Evolutionary conservation across 2,797 vertebrate genomes (phyloP).

Genomic region (Sebastes itinus): DNA sequence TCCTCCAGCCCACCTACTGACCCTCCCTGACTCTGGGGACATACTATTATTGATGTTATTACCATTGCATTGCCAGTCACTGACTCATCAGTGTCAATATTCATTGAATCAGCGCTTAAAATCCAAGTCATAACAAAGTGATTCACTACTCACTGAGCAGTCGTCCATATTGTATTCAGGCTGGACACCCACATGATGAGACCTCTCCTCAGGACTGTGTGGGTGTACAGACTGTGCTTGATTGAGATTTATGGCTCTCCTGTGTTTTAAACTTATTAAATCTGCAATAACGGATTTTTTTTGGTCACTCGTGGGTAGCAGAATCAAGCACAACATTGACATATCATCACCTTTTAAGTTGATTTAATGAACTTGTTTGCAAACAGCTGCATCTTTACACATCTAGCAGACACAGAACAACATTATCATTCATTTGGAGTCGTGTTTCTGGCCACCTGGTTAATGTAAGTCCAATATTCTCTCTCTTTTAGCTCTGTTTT

Average conservation of each 20-base stretch:
- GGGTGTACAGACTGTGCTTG: background rate
- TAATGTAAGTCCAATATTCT: background rate
- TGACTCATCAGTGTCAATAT: constrained; percentile 23
- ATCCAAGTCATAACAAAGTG: constrained; percentile 11
- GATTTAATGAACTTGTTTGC: background rate
- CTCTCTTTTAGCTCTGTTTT: background rate
- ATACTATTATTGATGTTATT: background rate
- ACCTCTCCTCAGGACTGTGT: constrained; percentile 3
- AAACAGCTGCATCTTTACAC: background rate
- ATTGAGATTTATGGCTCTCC: background rate
- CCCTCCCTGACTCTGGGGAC: background rate
- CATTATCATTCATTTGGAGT: background rate
- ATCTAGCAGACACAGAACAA: background rate
- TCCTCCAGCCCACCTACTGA: background rate
- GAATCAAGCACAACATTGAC: background rate
- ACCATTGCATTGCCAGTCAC: background rate
- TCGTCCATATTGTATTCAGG: background rate
- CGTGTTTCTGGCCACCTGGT: background rate
- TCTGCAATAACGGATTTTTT: background rate
- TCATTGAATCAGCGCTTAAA: background rate
- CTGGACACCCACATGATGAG: constrained; percentile 14
- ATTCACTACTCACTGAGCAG: background rate
- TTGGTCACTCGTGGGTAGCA: background rate
- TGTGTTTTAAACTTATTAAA: background rate
- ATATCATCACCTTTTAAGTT: background rate